Evolutionary conservation across 2,113 vertebrate genomes (phyloP).

Genomic region (Mesoclemmys tuberculata): DNA sequence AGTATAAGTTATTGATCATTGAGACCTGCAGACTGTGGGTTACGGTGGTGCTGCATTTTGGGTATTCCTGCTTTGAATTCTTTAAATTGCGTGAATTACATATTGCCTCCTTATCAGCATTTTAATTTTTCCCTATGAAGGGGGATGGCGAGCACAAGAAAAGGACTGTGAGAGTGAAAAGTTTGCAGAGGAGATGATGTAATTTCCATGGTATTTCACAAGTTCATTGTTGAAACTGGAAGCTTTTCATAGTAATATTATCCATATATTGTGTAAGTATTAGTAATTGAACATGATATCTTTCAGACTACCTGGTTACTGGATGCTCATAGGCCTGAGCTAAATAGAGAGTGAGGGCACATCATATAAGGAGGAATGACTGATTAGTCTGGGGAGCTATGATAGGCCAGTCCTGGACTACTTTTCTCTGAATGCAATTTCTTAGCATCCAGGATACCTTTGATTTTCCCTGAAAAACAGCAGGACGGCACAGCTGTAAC

Average conservation of each 20-base stretch:
- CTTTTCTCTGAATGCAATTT: constrained; percentile 1
- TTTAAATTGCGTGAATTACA: neutral
- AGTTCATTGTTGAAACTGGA: neutral
- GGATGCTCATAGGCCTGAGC: neutral
- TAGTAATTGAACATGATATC: neutral
- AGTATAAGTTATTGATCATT: neutral
- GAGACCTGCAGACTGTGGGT: neutral
- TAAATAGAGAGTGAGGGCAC: neutral
- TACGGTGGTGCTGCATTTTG: neutral
- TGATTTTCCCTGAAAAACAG: constrained; percentile 24
- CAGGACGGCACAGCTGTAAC: constrained; percentile 22
- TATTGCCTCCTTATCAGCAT: neutral
- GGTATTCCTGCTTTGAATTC: fast-evolving
- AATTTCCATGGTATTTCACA: neutral
- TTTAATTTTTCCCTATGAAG: neutral
- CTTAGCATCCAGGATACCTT: neutral
- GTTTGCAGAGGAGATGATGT: neutral
- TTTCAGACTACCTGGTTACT: neutral
- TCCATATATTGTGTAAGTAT: neutral
- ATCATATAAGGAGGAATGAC: neutral
- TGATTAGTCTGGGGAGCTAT: constrained; percentile 30
- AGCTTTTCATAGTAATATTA: neutral
- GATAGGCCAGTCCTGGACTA: neutral
- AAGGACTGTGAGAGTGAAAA: neutral
- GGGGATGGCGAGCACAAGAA: neutral